Conservation (phyloP, 2,888 invertebrate species). For the Stenolophus ochropezus region DNA sequence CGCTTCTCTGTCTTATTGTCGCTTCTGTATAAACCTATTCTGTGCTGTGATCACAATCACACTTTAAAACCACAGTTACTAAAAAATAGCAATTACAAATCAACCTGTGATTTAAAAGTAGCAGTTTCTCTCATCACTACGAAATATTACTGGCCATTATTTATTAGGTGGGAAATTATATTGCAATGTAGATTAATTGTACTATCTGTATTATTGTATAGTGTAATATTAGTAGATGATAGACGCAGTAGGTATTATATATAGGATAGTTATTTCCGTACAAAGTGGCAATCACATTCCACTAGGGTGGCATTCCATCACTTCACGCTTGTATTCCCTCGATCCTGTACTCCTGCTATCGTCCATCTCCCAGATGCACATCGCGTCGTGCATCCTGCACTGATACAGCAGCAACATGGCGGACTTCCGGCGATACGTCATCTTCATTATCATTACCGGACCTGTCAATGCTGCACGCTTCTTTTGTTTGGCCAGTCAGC, state of each 20-base stretch:
- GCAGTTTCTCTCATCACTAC: too few relatives aligned
- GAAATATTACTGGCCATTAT: too few relatives aligned
- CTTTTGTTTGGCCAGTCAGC: constrained; percentile 11
- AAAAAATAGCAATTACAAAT: too few relatives aligned
- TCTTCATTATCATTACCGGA: constrained; percentile 50
- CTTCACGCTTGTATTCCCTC: constrained; percentile 17
- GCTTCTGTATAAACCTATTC: too few relatives aligned
- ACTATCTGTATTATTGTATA: too few relatives aligned
- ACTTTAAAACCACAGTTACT: too few relatives aligned
- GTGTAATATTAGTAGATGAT: too few relatives aligned
- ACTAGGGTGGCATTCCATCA: neutral
- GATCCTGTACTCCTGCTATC: neutral
- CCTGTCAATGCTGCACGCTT: neutral
- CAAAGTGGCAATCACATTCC: constrained; percentile 23
- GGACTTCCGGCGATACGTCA: constrained; percentile 57
- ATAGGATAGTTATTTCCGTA: constrained; percentile 13
- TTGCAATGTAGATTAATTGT: too few relatives aligned
- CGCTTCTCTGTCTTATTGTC: too few relatives aligned
- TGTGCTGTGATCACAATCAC: too few relatives aligned
- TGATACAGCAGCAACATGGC: constrained; percentile 34
- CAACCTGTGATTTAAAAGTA: too few relatives aligned
- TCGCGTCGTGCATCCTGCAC: constrained; percentile 17
- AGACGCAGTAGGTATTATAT: neutral
- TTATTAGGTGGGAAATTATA: too few relatives aligned
- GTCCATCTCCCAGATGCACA: constrained; percentile 11